Evolutionary conservation across 1,140 invertebrate species (phyloP), one percentile per base, ranked within the genome.

Genomic region (Magallana ariakensis): DNA sequence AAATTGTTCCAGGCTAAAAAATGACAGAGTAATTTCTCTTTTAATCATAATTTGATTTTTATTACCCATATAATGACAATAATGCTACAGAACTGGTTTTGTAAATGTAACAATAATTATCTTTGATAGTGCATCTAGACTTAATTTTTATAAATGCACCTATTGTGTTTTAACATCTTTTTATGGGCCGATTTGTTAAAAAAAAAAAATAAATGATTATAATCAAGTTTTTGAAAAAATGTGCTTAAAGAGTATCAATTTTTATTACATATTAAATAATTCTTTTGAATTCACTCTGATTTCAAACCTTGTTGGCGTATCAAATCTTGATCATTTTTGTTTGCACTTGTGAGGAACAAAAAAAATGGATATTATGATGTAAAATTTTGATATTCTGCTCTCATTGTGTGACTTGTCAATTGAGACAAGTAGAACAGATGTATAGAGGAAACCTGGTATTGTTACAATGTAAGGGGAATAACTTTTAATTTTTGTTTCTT

Each of bases 21-120:
- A 75, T 75, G 66, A 26, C 66, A 75, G 66, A 26, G 22, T 75
- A 75, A 75, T 75, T 75, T 75, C 22, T 26, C 19, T 22, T 26
- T 11, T 75, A 75, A 33, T 75, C 22, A 11, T 75, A 75, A 75
- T 75, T 75, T 46, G 66, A 75, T 75, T 75, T 75, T 75, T 75
- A 75, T 75, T 75, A 26, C 66, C 33, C 33, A 46, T 46, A 46
- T 46, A 75, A 11, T 75, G 22, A 26, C 33, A 75, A 9, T 75
- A 22, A 75, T 33, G 10, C 66, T 75, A 26, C 22, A 26, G 11
- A 22, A 13, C 66, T 26, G 1, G 15, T 11, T 75, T 15, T 57
- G 81, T 56, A 83, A 83, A 56, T 56, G 22, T 83, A 83, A 56
- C 53, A 4, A 16, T 16, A 80, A 80, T 75, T 4, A 10, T 15